These are phyloP conservation scores for Metellina segmentata DNA, from an alignment of 2,888 invertebrate species.

Conservation along the genomic window DNA sequence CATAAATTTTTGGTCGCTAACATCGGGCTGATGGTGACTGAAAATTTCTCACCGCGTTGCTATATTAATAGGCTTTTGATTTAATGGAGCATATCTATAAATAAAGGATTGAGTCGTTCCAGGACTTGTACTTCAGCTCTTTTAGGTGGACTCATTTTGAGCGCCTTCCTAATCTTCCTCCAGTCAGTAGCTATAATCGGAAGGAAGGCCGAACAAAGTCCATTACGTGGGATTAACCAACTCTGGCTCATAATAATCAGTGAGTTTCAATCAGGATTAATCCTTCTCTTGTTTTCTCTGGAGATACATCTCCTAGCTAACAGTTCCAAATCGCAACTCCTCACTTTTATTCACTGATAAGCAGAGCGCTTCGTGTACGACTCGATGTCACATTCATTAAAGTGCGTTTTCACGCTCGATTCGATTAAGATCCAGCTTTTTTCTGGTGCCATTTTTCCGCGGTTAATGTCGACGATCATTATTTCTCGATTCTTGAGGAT, in stretches of 20 bases:
- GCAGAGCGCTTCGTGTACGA: slow-evolving; percentile 18
- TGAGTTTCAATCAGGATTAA: slow-evolving; percentile 63
- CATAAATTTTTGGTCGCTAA: too few relatives aligned
- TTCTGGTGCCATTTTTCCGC: background rate
- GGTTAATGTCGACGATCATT: background rate
- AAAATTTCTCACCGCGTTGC: background rate
- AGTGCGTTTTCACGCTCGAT: background rate
- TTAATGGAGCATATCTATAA: slow-evolving; percentile 1
- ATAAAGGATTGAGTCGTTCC: background rate
- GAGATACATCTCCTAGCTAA: background rate
- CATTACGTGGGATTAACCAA: slow-evolving; percentile 58
- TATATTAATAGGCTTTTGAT: background rate
- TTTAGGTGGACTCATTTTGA: slow-evolving; percentile 7
- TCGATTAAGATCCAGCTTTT: slow-evolving; percentile 12
- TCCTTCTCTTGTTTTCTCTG: slow-evolving; percentile 42
- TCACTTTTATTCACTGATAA: slow-evolving; percentile 46
- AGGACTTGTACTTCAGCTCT: background rate
- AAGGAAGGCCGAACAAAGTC: slow-evolving; percentile 55
- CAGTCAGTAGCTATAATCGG: slow-evolving; percentile 47
- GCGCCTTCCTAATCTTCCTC: slow-evolving; percentile 35
- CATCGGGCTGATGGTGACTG: background rate
- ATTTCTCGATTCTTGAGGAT: background rate
- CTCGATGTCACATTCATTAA: slow-evolving; percentile 21
- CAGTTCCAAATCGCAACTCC: background rate
- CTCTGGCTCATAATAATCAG: slow-evolving; percentile 61